Evolutionary conservation across 2,113 vertebrate genomes (phyloP), one percentile per base, ranked within the genome.

Genomic region (Macheiramphus alcinus): DNA sequence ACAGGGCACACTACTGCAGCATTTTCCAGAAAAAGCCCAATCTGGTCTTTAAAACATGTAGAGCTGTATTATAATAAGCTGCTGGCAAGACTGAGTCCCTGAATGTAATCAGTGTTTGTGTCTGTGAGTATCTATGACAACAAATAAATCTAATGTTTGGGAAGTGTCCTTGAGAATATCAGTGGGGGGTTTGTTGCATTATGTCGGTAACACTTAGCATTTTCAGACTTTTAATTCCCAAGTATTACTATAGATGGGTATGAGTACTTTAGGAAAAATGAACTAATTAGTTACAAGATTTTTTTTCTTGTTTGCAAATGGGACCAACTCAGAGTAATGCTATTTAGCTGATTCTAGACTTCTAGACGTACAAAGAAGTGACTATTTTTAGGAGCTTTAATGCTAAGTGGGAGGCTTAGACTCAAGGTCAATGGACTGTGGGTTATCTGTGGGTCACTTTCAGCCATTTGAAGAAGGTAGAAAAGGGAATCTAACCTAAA

Each of bases 71-170:
- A 6, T 11, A 82, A 80, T 13, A 58, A 82, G 63, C 76, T 89
- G 80, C 58, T 96, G 94, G 91, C 80, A 75, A 94, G 73, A 34
- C 56, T 11, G 47, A 92, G 81, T 59, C 84, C 70, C 85, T 90
- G 78, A 61, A 70, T 50, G 36, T 32, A 38, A 22, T n/a, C 58
- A 42, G 50, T 87, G 92, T 76, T 92, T 94, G 90, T 68, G 84
- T 86, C 84, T 91, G 48, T 27, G 38, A 93, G 92, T 96, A 86
- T 93, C 97, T 95, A 85, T 97, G 94, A 92, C 94, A 96, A 96
- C 94, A 95, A 88, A 86, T 68, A 87, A 66, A 88, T 68, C 58
- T 47, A 5, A 32, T 34, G 26, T 70, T 85, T 73, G 81, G 70
- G 67, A 93, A 88, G 67, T 42, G 70, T 83, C 79, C 93, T 86